These are phyloP conservation scores for Pediacus dermestoides DNA, from an alignment of 2,888 invertebrate genomes.

Conservation along the genomic window DNA sequence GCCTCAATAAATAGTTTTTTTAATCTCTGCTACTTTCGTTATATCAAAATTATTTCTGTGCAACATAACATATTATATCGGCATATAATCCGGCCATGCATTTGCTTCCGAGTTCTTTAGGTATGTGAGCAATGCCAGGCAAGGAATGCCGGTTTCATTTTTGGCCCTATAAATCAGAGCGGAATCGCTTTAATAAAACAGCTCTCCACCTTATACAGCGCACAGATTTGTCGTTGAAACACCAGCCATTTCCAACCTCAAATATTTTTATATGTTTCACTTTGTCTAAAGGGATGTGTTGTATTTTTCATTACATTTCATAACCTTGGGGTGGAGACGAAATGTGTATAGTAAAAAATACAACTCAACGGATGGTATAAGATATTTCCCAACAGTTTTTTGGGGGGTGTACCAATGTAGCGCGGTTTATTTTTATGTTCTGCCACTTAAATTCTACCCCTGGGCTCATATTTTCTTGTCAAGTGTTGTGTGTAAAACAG, in stretches of 20 bases:
- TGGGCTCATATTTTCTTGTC: conserved; percentile 19
- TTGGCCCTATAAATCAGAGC: conserved; percentile 48
- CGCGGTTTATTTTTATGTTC: conserved; percentile 30
- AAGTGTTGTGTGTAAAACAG: no score
- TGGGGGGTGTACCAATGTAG: no score
- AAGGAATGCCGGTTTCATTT: conserved; percentile 49
- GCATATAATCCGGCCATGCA: conserved; percentile 21
- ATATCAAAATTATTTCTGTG: no score
- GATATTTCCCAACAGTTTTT: no score
- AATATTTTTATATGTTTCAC: conserved; percentile 48
- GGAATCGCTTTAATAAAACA: conserved; percentile 50
- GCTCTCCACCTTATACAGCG: conserved; percentile 22
- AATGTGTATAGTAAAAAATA: conserved; percentile 35
- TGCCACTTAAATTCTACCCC: conserved; percentile 25
- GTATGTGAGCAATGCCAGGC: conserved; percentile 46
- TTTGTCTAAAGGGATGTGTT: conserved; percentile 45
- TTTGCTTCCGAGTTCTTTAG: conserved; percentile 44
- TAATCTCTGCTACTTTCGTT: no score
- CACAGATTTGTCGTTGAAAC: conserved; percentile 38
- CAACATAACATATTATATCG: no score
- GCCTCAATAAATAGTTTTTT: no score
- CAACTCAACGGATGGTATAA: conserved; percentile 34
- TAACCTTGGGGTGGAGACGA: no score
- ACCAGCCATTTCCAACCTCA: conserved; percentile 41
- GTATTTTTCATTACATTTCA: conserved; percentile 37